Evolutionary conservation across 2,888 invertebrate species (phyloP).

Genomic region (Abrostola triplasia): DNA sequence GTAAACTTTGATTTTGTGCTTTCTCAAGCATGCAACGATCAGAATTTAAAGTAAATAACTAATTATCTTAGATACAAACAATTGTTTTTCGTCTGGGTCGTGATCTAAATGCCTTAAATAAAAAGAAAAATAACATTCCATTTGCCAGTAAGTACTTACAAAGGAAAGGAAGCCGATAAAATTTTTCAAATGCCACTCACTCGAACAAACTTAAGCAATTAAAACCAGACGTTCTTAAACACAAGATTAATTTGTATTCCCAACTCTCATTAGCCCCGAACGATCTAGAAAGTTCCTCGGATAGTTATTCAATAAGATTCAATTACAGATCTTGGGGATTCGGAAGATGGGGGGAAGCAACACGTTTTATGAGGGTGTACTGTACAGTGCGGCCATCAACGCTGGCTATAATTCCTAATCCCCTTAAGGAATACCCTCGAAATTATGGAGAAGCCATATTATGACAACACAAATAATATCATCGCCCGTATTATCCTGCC

Average conservation of each 20-base stretch:
- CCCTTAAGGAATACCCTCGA: too few relatives aligned
- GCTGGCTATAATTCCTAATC: too few relatives aligned
- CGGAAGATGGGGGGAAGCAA: background rate
- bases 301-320: slow-evolving; percentile 37
- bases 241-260: slow-evolving; percentile 52
- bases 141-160: background rate
- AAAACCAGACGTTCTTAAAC: slow-evolving; percentile 46
- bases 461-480: too few relatives aligned
- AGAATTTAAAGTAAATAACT: too few relatives aligned
- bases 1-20: too few relatives aligned
- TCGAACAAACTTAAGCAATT: slow-evolving; percentile 43
- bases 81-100: too few relatives aligned
- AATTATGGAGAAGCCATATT: too few relatives aligned
- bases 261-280: slow-evolving; percentile 45
- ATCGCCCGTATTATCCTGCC: too few relatives aligned
- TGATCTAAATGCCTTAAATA: background rate
- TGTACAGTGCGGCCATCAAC: too few relatives aligned
- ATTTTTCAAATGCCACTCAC: slow-evolving; percentile 46
- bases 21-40: too few relatives aligned
- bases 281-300: slow-evolving; percentile 34
- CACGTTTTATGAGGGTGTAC: background rate
- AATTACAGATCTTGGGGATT: background rate
- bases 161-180: slow-evolving; percentile 21
- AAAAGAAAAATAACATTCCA: background rate
- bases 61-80: too few relatives aligned